Base-by-base conservation (phyloP, 2,888 invertebrate species). In the Neoascia interrupta region DNA sequence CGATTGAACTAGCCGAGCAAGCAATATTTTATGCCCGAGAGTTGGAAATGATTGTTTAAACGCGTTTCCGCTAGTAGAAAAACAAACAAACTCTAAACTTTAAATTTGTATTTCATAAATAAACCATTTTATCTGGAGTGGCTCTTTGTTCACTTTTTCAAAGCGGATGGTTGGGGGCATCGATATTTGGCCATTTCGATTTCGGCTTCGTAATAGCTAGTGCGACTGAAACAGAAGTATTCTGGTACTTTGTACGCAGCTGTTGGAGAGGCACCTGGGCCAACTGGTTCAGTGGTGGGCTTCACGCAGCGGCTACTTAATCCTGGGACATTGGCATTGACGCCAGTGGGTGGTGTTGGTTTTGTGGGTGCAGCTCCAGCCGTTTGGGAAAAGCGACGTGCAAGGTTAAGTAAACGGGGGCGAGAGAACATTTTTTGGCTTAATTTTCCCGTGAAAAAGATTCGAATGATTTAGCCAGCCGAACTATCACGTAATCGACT, bases 21-120 rank as follows among this genome's bases (percentile, higher is more conserved):
- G 96, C 97, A 13, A 95, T 99, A 83, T 97, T 96, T 87, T 99
- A 99, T 89, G 99, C 99, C 2, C 93, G 95, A 86, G 98, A 99
- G 91, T 92, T 99, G 83, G 99, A 99, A 90, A 99, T 98, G 97
- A 99, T 99, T 90, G 98, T 99, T 76, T 99, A 94, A 92, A 45
- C 28, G 8, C 2, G 18, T 39, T 18, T 58, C 3, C 39, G 23
- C 37, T 34, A 60, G n/a, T 49, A 49, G 21, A 63, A 69, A 64
- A 64, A 63, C n/a, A 76, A 68, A 68, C 81, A 54, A 69, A 70
- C 8, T 80, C 51, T 41, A 60, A 60, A 39, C 26, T 43, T 41
- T 45, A 26, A 37, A 18, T 66, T 60, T 70, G 45, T 73, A 79
- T 82, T 82, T 81, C 60, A 69, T 49, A 63, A 79, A 72, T 79